phyloP scores from a whole-genome alignment of 64 coral and sea anemone genomes.

The Catalaphyllia jardinei region DNA sequence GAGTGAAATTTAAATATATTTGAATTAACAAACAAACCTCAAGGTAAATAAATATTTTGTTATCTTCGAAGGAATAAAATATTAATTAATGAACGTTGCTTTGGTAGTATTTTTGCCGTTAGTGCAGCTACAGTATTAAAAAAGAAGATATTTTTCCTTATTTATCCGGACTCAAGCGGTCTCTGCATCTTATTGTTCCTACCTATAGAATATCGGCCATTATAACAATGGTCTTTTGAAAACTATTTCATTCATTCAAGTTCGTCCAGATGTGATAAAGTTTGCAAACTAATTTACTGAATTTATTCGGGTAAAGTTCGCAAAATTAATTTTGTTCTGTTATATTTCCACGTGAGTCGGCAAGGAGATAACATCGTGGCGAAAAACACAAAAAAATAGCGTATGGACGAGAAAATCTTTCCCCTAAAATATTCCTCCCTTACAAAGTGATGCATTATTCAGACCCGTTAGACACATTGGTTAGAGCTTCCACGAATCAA shows the following conservation, averaged over 20 bases:
- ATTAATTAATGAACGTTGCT: not conserved
- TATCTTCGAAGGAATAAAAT: constrained; percentile 6
- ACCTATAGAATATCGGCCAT: too few relatives aligned
- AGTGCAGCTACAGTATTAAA: not conserved
- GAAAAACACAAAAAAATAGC: not conserved
- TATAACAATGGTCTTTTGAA: too few relatives aligned
- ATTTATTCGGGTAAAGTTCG: too few relatives aligned
- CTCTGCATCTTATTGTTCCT: too few relatives aligned
- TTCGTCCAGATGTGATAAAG: too few relatives aligned
- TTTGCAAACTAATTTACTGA: too few relatives aligned
- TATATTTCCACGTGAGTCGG: too few relatives aligned
- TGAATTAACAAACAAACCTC: constrained; percentile 20
- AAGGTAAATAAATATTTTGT: constrained; percentile 18
- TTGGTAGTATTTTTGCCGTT: not conserved
- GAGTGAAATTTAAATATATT: not conserved
- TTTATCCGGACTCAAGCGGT: too few relatives aligned
- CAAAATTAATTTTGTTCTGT: too few relatives aligned
- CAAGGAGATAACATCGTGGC: not conserved
- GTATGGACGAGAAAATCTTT: not conserved
- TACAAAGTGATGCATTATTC: not conserved
- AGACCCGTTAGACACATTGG: not conserved
- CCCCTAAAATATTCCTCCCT: not conserved
- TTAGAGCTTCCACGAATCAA: not conserved
- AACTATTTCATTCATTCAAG: too few relatives aligned
- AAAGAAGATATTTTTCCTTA: not conserved